A percentile compares a stretch with the other conserved stretches of the same genome.
phyloP scores from a whole-genome alignment of 2,888 invertebrate genomes.

The Deilephila porcellus region DNA sequence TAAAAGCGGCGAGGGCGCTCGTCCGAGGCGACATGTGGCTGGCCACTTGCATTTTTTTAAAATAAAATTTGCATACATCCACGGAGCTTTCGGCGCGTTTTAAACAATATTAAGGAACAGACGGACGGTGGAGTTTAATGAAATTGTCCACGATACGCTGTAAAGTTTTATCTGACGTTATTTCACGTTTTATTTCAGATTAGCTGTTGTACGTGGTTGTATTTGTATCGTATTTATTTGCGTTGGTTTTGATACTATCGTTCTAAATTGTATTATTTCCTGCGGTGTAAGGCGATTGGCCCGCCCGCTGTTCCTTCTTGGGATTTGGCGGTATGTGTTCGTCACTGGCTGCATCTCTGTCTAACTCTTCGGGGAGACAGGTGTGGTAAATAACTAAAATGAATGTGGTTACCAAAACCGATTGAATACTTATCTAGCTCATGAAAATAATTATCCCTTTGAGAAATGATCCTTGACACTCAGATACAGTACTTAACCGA shows the following conservation, averaged over 20 bases:
- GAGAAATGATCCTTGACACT: too few relatives aligned
- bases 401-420: too few relatives aligned
- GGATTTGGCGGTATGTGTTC: too few relatives aligned
- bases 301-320: too few relatives aligned
- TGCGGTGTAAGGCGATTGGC: too few relatives aligned
- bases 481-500: too few relatives aligned
- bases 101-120: slow-evolving; percentile 53
- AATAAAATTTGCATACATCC: slow-evolving; percentile 82
- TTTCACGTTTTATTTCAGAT: slow-evolving; percentile 37
- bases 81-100: slow-evolving; percentile 51
- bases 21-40: slow-evolving; percentile 68
- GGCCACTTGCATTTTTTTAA: slow-evolving; percentile 78
- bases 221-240: background rate
- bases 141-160: slow-evolving; percentile 55
- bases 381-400: too few relatives aligned
- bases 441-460: too few relatives aligned
- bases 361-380: too few relatives aligned
- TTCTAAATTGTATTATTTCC: too few relatives aligned
- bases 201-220: background rate
- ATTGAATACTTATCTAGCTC: too few relatives aligned
- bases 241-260: background rate
- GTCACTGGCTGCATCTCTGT: too few relatives aligned
- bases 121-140: slow-evolving; percentile 53
- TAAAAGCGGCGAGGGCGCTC: slow-evolving; percentile 51
- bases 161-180: slow-evolving; percentile 46